Conservation (phyloP, 2,888 invertebrate genomes). For the Cephus spinipes region DNA sequence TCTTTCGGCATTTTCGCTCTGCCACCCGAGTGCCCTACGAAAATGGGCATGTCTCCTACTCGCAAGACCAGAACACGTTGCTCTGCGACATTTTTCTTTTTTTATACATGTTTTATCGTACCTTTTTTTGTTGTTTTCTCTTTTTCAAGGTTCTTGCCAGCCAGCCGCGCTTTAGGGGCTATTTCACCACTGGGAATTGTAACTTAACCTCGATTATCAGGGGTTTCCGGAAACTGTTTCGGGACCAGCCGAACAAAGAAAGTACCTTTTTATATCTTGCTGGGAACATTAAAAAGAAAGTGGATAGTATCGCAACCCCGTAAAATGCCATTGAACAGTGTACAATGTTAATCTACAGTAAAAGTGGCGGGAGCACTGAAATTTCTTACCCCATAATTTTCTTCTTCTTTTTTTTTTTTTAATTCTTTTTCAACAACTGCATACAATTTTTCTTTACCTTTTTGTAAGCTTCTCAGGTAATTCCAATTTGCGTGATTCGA, state of each 20-base stretch:
- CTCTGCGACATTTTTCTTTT: not conserved
- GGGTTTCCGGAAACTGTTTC: not conserved
- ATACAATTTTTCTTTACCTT: not conserved
- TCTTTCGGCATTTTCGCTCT: not conserved
- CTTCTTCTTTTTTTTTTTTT: not conserved
- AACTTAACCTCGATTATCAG: not conserved
- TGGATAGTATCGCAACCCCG: not conserved
- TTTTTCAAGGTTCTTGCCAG: not conserved
- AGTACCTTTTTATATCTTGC: not conserved
- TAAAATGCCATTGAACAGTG: not conserved
- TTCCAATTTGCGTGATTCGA: not conserved
- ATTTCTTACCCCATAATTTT: not conserved
- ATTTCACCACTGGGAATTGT: not conserved
- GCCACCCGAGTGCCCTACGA: not conserved
- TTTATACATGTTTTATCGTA: not conserved
- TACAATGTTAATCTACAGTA: not conserved
- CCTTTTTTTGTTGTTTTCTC: not conserved
- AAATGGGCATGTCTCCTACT: not conserved
- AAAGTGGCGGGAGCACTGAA: not conserved
- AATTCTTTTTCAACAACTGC: not conserved
- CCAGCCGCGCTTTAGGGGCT: not conserved
- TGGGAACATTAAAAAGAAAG: not conserved
- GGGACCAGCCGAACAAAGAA: not conserved
- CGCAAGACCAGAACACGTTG: not conserved
- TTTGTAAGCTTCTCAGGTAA: not conserved